Evolutionary conservation across 2,113 vertebrate genomes (phyloP).

Genomic region (Pan paniscus): DNA sequence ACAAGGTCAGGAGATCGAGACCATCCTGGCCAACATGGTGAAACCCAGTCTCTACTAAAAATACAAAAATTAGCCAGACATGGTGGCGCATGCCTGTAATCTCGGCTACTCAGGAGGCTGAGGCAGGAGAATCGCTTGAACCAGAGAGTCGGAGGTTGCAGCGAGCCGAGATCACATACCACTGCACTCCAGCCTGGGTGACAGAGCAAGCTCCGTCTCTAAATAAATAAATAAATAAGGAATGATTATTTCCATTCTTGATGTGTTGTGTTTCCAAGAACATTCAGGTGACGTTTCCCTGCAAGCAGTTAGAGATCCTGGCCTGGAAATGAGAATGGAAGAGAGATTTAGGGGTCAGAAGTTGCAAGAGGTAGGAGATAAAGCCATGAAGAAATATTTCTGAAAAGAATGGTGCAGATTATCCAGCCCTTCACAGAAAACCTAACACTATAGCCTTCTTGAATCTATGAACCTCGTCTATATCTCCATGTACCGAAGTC

Average conservation of each 20-base stretch:
- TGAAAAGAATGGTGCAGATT: not conserved
- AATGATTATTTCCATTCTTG: slow-evolving; percentile 25
- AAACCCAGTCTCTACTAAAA: too few relatives aligned
- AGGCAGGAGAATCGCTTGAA: too few relatives aligned
- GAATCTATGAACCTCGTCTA: not conserved
- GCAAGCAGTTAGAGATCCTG: not conserved
- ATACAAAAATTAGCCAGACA: too few relatives aligned
- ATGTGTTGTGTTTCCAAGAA: not conserved
- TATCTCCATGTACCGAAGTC: not conserved
- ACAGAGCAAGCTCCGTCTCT: too few relatives aligned
- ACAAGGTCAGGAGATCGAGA: too few relatives aligned
- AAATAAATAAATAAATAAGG: not conserved
- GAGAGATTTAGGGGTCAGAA: not conserved
- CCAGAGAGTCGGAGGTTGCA: too few relatives aligned
- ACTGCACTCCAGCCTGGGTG: too few relatives aligned
- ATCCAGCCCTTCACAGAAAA: not conserved
- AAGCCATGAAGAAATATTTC: not conserved
- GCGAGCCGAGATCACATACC: too few relatives aligned
- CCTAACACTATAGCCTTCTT: not conserved
- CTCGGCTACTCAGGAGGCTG: too few relatives aligned
- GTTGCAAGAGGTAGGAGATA: not conserved
- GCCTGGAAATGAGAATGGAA: not conserved
- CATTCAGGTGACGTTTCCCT: not conserved
- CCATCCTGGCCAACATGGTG: too few relatives aligned
- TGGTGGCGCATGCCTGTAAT: too few relatives aligned